A percentile compares a stretch with the other conserved stretches of the same genome.
phyloP scores from a whole-genome alignment of 2,113 vertebrate genomes.

The Apeltes quadracus region DNA sequence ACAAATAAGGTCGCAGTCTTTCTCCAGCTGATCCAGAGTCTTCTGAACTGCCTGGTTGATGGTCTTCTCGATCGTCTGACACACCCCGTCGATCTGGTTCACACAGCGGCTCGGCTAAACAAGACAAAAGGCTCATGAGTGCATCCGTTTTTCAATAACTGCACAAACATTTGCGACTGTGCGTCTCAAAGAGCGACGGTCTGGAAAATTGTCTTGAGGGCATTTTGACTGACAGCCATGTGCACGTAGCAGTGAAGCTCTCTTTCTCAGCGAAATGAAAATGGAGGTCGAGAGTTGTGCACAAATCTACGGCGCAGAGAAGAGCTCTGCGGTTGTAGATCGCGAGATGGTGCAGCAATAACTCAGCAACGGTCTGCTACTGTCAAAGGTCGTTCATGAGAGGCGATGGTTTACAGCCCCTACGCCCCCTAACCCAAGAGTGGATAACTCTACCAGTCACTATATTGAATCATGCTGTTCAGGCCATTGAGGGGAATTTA shows the following conservation, averaged over 20 bases:
- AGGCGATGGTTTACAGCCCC: slow-evolving; percentile 50
- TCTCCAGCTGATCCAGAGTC: slow-evolving; percentile 83
- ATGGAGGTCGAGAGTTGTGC: slow-evolving; percentile 16
- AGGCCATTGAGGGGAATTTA: slow-evolving; percentile 39
- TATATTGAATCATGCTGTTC: slow-evolving; percentile 33
- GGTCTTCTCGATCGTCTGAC: slow-evolving; percentile 84
- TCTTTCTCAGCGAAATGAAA: slow-evolving; percentile 55
- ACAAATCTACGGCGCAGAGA: slow-evolving; percentile 41
- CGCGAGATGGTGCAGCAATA: slow-evolving; percentile 46
- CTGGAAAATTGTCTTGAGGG: slow-evolving; percentile 29
- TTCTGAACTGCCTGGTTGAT: slow-evolving; percentile 85
- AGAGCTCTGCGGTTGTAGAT: slow-evolving; percentile 53
- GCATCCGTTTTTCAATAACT: not conserved
- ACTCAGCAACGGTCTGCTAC: slow-evolving; percentile 38
- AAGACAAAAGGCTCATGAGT: slow-evolving; percentile 20
- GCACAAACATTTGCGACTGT: not conserved
- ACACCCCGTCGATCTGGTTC: slow-evolving; percentile 83
- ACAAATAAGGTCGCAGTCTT: slow-evolving; percentile 80
- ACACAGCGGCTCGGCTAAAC: slow-evolving; percentile 79
- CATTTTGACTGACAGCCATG: slow-evolving; percentile 39
- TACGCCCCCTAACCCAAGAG: not conserved
- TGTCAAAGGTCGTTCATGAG: slow-evolving; percentile 46
- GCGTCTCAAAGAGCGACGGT: not conserved
- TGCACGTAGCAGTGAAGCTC: slow-evolving; percentile 38
- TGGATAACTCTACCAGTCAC: slow-evolving; percentile 32